Evolutionary conservation across 2,888 invertebrate species (phyloP), one percentile per base, ranked within the genome.

Genomic region (Unio pictorum): DNA sequence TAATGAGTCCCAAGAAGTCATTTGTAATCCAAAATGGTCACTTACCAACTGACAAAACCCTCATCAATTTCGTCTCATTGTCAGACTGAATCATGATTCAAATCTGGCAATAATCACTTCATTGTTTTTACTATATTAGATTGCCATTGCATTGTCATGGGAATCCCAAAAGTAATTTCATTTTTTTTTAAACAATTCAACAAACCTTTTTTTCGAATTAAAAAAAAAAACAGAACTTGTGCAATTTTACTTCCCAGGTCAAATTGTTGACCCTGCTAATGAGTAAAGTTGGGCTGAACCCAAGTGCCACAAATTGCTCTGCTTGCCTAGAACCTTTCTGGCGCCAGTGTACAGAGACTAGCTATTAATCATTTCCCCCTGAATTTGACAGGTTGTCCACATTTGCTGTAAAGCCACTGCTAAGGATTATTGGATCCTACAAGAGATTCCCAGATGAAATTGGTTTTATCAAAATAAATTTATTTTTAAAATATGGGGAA

Each of bases 1-100:
- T 80, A 83, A 80, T 77, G 80, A 80, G 79, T 75, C 73, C 69
- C 74, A 81, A 80, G 81, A 74, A 76, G 78, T 75, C 78, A 82
- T 82, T 82, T 82, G 79, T 75, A 45, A 45, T 71, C 67, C 55
- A 67, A 66, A 69, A 66, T 69, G 73, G 73, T 71, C 75, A 75
- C 61, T 75, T 73, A 59, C 61, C 65, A 54, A 59, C 30, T 67
- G 65, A 68, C 66, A 69, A 67, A 62, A 61, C 65, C 59, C 61
- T 75, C 71, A 68, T 71, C 71, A 72, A 71, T 69, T 68, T 75
- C 59, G n/a, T 55, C 67, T 63, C 67, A 62, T 73, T 62, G 56
- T 57, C 68, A 68, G 65, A 11, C 45, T 45, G 58, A 65, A 65
- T 57, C 18, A 18, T 23, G 58, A 30, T 65, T 65, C 34, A 55